Base-by-base conservation (phyloP, 2,797 vertebrate species). In the Oreonectes daqikongensis region DNA sequence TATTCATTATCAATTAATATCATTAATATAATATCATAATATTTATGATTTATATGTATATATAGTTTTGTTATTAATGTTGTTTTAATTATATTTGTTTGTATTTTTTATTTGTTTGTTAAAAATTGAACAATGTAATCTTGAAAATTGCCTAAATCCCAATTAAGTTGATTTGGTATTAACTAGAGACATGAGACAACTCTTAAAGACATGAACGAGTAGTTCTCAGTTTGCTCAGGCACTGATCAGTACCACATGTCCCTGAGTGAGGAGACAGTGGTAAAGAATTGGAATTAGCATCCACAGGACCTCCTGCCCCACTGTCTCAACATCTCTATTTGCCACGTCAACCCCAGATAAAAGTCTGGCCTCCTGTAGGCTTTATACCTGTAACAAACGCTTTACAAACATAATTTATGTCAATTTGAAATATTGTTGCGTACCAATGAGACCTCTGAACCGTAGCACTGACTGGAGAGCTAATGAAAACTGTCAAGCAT, bases 191-290 rank as follows among this genome's bases (percentile, higher is more conserved):
- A n/a, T n/a, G n/a, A n/a, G n/a, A n/a, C n/a, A n/a, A 24, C 53
- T 77, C 77, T 35, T n/a, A n/a, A n/a, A n/a, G n/a, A n/a, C 79
- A 79, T 55, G 63, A 40, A 83, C 69, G 46, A 64, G 63, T 77
- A 55, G 15, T 68, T 69, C 48, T 72, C 67, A 60, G 68, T 70
- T 72, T 81, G 22, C 50, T 40, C 50, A 52, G 12, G 28, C 17
- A 61, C 48, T 79, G 78, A 84, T 84, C 35, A 18, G 15, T 79
- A 63, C 73, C 80, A 84, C 69, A 79, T 84, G 79, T 72, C 60
- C 53, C 24, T 4, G 10, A 77, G 67, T 15, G 35, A 18, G n/a
- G 46, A 71, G 38, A 30, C 44, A 71, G 69, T 22, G 14, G 12
- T 22, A 48, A 52, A 75, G 52, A 44, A 75, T 44, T 53, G 53